phyloP scores from a whole-genome alignment of 2,888 invertebrate genomes.

The Frankliniella fusca region DNA sequence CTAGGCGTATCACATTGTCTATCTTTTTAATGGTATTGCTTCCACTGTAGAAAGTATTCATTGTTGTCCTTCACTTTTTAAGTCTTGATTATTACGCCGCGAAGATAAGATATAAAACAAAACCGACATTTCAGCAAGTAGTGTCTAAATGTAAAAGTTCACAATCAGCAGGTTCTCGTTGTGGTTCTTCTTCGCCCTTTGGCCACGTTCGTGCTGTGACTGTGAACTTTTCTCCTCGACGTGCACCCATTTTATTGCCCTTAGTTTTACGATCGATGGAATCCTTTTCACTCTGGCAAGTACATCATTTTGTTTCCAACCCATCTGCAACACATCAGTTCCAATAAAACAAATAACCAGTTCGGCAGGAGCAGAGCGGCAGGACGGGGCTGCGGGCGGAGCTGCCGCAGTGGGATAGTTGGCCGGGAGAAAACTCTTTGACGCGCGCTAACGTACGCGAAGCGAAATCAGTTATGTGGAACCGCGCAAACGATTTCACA shows the following conservation, averaged over 20 bases:
- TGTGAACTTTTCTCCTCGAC: no score
- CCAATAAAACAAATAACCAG: no score
- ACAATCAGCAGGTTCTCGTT: not conserved
- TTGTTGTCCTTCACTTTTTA: not conserved
- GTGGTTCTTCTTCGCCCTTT: not conserved
- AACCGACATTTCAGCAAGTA: not conserved
- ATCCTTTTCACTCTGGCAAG: not conserved
- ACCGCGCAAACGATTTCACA: slow-evolving; percentile 1
- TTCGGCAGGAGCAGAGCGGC: no score
- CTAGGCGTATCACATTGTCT: no score
- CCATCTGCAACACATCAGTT: no score
- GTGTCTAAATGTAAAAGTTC: not conserved
- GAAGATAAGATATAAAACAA: no score
- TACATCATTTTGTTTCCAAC: no score
- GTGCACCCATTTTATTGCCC: not conserved
- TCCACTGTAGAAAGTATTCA: not conserved
- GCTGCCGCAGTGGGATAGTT: no score
- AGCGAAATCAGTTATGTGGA: not conserved
- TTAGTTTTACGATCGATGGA: not conserved
- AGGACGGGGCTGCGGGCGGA: no score
- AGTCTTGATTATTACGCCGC: no score
- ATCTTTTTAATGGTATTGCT: not conserved
- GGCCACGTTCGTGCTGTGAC: not conserved
- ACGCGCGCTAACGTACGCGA: not conserved
- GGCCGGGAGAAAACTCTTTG: no score